Evolutionary conservation across 1,140 invertebrate species (phyloP), one percentile per base, ranked within the genome.

Genomic region (Lordiphosa collinella): DNA sequence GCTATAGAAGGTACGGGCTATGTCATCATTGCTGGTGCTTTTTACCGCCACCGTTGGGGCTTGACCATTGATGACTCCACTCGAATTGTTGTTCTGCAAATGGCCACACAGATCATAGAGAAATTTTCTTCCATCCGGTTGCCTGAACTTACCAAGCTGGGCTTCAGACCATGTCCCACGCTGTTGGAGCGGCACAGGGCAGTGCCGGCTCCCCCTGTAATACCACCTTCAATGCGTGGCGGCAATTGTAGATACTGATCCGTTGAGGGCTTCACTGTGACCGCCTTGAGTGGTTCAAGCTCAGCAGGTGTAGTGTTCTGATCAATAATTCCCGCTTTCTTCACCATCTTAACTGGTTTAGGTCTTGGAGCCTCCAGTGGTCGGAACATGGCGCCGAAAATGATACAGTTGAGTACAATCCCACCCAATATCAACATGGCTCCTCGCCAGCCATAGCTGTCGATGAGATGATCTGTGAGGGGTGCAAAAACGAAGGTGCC

Each of bases 401-500:
- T 90, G 16, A 94, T 92, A 85, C 96, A 97, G 75, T 94, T 93
- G 1, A 98, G 90, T 13, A 97, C 92, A 0, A 97, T 90, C 8
- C 92, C 95, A 8, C 95, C 93, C 16, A 96, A 93, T 16, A 98
- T 94, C 0, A 96, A 88, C 89, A 98, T 92, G 0, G 95, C 91
- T 1, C 92, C 93, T 46, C 93, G 90, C 94, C 94, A 95, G 46
- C 92, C 92, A 65, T 92, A 94, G 12, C 74, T 85, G 0, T 84
- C 65, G 9, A 96, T 92, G 6, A 96, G 89, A 37, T 87, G 88
- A 56, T 93, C 91, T n/a, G 93, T 93, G 2, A 96, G 89, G 0
- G 95, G 95, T 1, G 96, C 94, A 75, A 97, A 94, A 2, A 96
- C 87, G 80, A 96, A 94, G 10, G 95, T 97, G 11, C 96, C 96